Evolutionary conservation across 2,113 vertebrate genomes (phyloP), one percentile per base, ranked within the genome.

Genomic region (Stigmatopora argus): DNA sequence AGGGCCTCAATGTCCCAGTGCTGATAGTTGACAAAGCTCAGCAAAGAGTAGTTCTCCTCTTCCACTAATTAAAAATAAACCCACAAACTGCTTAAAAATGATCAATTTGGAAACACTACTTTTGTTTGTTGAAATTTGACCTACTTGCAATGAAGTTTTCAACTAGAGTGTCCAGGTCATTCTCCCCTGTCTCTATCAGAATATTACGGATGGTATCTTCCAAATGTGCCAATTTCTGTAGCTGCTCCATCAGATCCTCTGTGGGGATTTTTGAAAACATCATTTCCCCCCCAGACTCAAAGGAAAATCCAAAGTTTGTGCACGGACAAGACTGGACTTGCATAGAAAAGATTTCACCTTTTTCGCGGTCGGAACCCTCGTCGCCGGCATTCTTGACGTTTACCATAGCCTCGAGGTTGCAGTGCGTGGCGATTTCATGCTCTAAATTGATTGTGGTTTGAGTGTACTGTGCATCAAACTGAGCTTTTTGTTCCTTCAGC

Each of bases 11-110:
- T 49, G 38, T 74, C 31, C 35, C 14, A 60, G n/a, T 67, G 46
- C 53, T 77, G 73, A 61, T 52, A 23, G 62, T 65, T 83, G 53
- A 79, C 67, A 49, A 66, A 70, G 15, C 66, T 71, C 35, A 73
- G 12, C 64, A 75, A 65, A 56, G 60, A 45, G 34, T 71, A 65
- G 51, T 69, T 83, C 48, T 71, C 45, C 49, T 68, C 48, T 52
- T 72, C 72, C 57, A 13, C 77, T 78, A 60, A 47, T 35, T 4
- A 18, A 64, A 70, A 62, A 61, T 12, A 21, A 62, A 3, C 45
- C 4, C 44, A 49, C 18, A 64, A 47, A 34, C n/a, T 53, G 31
- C 7, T 38, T 62, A 31, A 7, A 31, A 65, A 26, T 38, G 26
- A 13, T 2, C 45, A 34, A n/a, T 13, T 15, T 21, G 14, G 23